phyloP scores from a whole-genome alignment of 2,888 invertebrate genomes.

The Scotopteryx bipunctaria region DNA sequence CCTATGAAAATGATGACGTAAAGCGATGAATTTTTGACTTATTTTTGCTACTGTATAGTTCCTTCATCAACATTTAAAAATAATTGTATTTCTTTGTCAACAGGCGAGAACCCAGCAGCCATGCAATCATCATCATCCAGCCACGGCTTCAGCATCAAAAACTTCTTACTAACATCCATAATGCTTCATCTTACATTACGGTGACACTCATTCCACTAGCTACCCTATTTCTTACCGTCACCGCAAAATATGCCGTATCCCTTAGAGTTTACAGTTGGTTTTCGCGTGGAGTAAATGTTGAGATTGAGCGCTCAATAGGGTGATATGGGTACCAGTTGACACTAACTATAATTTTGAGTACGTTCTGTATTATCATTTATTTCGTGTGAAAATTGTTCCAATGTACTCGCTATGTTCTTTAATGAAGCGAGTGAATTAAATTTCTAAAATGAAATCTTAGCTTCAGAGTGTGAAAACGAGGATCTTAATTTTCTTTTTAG shows the following conservation, averaged over 20 bases:
- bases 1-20: no score
- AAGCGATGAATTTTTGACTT: no score
- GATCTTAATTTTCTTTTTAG: slow-evolving; percentile 25
- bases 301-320: slow-evolving; percentile 22
- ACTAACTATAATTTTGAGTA: slow-evolving; percentile 38
- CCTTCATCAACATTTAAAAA: no score
- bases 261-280: slow-evolving; percentile 39
- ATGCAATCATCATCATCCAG: slow-evolving; percentile 87
- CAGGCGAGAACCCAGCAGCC: slow-evolving; percentile 92
- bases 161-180: slow-evolving; percentile 53
- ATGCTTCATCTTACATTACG: slow-evolving; percentile 58
- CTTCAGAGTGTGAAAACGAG: slow-evolving; percentile 9
- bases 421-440: slow-evolving; percentile 18
- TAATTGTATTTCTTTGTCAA: slow-evolving; percentile 47
- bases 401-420: slow-evolving; percentile 16
- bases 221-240: slow-evolving; percentile 23
- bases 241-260: slow-evolving; percentile 35
- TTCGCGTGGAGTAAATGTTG: slow-evolving; percentile 41
- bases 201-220: slow-evolving; percentile 64
- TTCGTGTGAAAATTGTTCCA: slow-evolving; percentile 20
- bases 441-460: slow-evolving; percentile 20
- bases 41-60: no score
- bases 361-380: slow-evolving; percentile 24
- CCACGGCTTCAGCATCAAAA: slow-evolving; percentile 53
- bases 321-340: slow-evolving; percentile 16